Evolutionary conservation across 2,888 invertebrate species (phyloP).

Genomic region (Ormyrus nitidulus): DNA sequence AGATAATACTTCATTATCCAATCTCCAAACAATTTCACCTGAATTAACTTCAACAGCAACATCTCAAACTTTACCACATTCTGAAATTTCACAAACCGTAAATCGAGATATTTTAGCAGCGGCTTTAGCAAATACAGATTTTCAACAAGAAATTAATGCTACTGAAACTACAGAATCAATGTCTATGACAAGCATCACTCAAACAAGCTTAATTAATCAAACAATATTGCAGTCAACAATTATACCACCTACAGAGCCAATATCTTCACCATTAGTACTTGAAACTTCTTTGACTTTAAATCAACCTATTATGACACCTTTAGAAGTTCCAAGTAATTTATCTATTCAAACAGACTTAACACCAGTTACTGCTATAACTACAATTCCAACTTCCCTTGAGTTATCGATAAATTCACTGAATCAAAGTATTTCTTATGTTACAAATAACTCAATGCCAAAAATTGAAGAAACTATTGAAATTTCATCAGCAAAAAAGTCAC

Average conservation of each 20-base stretch:
- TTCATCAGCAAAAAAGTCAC: conserved; percentile 38
- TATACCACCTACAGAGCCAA: conserved; percentile 78
- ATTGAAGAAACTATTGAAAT: conserved; percentile 68
- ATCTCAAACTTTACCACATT: conserved; percentile 61
- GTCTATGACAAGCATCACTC: conserved; percentile 75
- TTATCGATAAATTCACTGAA: conserved; percentile 87
- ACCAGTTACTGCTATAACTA: conserved; percentile 73
- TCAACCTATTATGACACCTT: conserved; percentile 89
- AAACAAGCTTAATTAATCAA: conserved; percentile 79
- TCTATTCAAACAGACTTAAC: conserved; percentile 73
- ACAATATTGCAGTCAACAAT: conserved; percentile 77
- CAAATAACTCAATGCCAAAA: conserved; percentile 70
- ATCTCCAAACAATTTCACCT: conserved; percentile 70
- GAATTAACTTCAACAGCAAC: conserved; percentile 73
- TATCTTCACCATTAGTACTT: conserved; percentile 80
- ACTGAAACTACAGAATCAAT: conserved; percentile 74
- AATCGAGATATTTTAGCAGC: conserved; percentile 86
- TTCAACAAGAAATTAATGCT: conserved; percentile 77
- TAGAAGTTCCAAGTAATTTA: conserved; percentile 82
- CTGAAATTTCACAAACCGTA: conserved; percentile 66
- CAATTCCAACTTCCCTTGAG: conserved; percentile 83
- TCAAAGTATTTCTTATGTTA: conserved; percentile 79
- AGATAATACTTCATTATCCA: conserved; percentile 73
- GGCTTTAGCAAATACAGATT: conserved; percentile 85
- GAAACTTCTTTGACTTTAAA: conserved; percentile 86